Evolutionary conservation across 64 coral and sea anemone species (phyloP), one percentile per base, ranked within the genome.

Genomic region (Montipora foliosa): DNA sequence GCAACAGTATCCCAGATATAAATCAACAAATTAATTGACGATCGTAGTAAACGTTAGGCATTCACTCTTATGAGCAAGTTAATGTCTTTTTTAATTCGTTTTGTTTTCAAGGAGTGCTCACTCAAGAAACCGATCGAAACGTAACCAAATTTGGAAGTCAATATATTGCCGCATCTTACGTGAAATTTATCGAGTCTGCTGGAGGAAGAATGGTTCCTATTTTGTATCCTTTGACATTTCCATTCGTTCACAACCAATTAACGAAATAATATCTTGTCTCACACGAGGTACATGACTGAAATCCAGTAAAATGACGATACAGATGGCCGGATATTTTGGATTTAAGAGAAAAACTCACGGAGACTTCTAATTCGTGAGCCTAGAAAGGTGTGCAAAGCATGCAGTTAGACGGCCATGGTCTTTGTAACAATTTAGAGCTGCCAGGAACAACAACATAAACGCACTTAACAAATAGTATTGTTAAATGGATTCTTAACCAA

Each of bases 131-230:
- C 4, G 82, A 86, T 86, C 1, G 82, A 50, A 86, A 86, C 17
- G 82, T 86, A 2, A 86, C 62, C 44, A 86, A 15, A 71, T 86
- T 86, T 71, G 82, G 82, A 86, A 72, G 45, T 71, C 82, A 86
- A 17, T 86, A 49, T 49, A 8, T 86, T 22, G 82, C 82, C 9
- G 82, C 82, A 48, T 49, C 82, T 24, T 86, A 86, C 66, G 82
- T 70, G 0, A 86, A 86, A 45, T 86, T 86, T 16, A 86, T 86
- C 4, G 82, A 86, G 82, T 86, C 82, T 86, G 82, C 82, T 19
- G 82, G 82, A n/a, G 82, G 82, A 8, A 86, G 82, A 86, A 71
- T 86, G 66, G 82, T 84, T 47, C 82, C 82, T 50, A 86, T 86
- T 86, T 86, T 86, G 82, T 86, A 86, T 86, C 82, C 66, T 86